These are phyloP conservation scores for Sphaerodactylus townsendi DNA, from an alignment of 2,113 vertebrate species.

Conservation along the genomic window DNA sequence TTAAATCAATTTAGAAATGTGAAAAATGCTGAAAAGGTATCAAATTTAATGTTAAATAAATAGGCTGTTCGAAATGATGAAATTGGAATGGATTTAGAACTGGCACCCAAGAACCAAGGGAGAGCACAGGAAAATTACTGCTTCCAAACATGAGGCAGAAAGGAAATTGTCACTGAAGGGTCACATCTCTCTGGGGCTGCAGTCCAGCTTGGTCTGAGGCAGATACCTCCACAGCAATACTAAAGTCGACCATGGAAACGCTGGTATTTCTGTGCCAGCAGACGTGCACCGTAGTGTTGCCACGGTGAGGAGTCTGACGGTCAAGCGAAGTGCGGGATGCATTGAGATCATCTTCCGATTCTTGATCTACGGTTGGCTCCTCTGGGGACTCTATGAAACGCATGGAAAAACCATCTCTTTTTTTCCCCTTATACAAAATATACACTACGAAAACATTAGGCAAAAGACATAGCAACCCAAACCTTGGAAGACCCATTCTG, in stretches of 20 bases:
- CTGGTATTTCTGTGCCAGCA: conserved; percentile 99
- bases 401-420: conserved; percentile 49
- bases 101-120: neutral
- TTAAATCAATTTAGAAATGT: conserved; percentile 6
- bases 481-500: neutral
- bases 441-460: conserved; percentile 52
- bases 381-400: conserved; percentile 85
- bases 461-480: conserved; percentile 38
- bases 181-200: conserved; percentile 45
- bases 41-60: neutral
- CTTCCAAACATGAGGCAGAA: conserved; percentile 42
- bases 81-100: neutral
- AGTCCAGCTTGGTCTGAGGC: conserved; percentile 59
- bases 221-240: conserved; percentile 95
- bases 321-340: conserved; percentile 87
- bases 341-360: conserved; percentile 93
- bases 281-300: conserved; percentile 98
- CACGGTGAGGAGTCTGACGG: conserved; percentile 89
- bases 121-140: rapidly evolving
- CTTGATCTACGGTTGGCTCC: conserved; percentile 86
- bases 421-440: conserved; percentile 60
- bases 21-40: neutral
- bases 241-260: conserved; percentile 99
- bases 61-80: rapidly evolving
- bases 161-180: conserved; percentile 65